Percentiles rank a stretch among this genome's conserved stretches.
Evolutionary conservation across 2,888 invertebrate species (phyloP).

Genomic region (Bugulina stolonifera): DNA sequence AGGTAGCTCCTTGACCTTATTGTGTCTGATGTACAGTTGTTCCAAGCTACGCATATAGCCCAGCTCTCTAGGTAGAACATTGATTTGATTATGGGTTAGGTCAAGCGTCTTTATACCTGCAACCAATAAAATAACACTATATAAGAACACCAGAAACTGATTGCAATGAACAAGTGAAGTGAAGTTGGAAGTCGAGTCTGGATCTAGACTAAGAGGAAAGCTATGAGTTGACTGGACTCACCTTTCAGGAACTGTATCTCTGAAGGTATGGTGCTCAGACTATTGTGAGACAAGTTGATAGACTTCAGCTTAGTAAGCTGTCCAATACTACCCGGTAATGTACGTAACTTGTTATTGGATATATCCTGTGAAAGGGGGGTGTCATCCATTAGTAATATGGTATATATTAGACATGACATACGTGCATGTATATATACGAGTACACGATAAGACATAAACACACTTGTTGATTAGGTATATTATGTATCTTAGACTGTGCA

Average conservation of each 20-base stretch:
- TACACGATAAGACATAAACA: too few relatives aligned
- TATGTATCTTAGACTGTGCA: too few relatives aligned
- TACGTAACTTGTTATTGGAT: slow-evolving; percentile 67
- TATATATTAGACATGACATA: too few relatives aligned
- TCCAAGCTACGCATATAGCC: slow-evolving; percentile 64
- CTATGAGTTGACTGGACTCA: slow-evolving; percentile 30
- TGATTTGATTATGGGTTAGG: slow-evolving; percentile 68
- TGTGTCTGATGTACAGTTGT: slow-evolving; percentile 52
- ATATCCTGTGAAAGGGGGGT: slow-evolving; percentile 50
- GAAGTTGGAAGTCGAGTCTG: too few relatives aligned
- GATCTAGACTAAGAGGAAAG: too few relatives aligned
- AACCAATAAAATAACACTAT: too few relatives aligned
- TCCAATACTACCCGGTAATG: slow-evolving; percentile 69
- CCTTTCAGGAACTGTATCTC: slow-evolving; percentile 65
- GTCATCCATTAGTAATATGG: too few relatives aligned
- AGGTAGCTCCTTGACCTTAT: slow-evolving; percentile 49
- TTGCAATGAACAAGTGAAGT: too few relatives aligned
- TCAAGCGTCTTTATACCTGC: slow-evolving; percentile 70
- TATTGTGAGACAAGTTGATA: slow-evolving; percentile 51
- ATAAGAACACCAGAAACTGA: too few relatives aligned
- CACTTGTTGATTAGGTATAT: too few relatives aligned
- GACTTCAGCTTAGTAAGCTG: slow-evolving; percentile 59
- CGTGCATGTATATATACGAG: too few relatives aligned
- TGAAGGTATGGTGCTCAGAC: slow-evolving; percentile 66
- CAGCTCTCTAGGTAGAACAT: slow-evolving; percentile 65